Evolutionary conservation across 1,140 invertebrate species (phyloP).

Genomic region (Atta texana): DNA sequence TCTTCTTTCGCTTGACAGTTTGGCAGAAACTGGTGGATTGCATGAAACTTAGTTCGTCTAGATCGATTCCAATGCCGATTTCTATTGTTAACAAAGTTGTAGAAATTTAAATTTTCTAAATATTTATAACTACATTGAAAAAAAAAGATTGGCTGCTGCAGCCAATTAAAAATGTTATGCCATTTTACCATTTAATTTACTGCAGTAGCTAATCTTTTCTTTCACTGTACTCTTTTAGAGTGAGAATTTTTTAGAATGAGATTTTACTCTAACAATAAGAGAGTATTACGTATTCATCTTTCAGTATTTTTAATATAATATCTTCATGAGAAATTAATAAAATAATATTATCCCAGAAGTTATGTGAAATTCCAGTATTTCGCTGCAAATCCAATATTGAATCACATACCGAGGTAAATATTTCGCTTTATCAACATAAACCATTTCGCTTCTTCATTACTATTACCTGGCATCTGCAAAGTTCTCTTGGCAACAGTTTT

Average conservation of each 20-base stretch:
- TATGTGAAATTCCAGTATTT: neutral
- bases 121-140: neutral
- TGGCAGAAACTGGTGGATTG: slow-evolving; percentile 11
- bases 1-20: slow-evolving; percentile 35
- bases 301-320: neutral
- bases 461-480: slow-evolving; percentile 24
- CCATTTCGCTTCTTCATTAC: slow-evolving; percentile 49
- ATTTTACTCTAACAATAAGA: too few species aligned
- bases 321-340: neutral
- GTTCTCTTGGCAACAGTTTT: slow-evolving; percentile 46
- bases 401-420: slow-evolving; percentile 36
- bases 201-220: too few species aligned
- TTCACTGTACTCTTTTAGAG: too few species aligned
- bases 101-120: slow-evolving; percentile 9
- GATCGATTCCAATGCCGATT: neutral
- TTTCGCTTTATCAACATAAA: slow-evolving; percentile 54
- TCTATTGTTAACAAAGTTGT: neutral
- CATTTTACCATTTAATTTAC: too few species aligned
- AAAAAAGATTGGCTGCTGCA: too few species aligned
- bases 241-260: too few species aligned
- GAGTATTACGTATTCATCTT: neutral
- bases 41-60: neutral
- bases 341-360: neutral
- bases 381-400: neutral
- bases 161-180: too few species aligned